Percentiles rank a stretch among this genome's conserved stretches.
Conservation (phyloP, 2,797 vertebrate genomes). For the Argentina silus region DNA sequence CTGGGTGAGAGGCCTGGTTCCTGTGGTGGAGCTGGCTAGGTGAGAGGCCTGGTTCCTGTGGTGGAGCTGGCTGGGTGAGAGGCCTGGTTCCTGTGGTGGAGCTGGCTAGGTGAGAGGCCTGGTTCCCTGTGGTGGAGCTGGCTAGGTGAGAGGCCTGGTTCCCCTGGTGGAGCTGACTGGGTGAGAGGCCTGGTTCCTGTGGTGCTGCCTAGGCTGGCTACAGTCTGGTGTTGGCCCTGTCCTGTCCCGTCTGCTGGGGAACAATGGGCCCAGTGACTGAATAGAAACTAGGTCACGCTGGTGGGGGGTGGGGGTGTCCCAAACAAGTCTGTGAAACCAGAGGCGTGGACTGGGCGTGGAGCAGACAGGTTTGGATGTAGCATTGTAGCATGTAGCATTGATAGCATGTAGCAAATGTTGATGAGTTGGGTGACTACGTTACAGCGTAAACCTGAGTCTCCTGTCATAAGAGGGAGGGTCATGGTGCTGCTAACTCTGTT, state of each 20-base stretch:
- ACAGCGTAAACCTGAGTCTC: too few relatives aligned
- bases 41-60: too few relatives aligned
- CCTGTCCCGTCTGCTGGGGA: background rate
- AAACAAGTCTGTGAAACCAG: too few relatives aligned
- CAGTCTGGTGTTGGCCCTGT: background rate
- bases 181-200: background rate
- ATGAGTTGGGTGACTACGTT: too few relatives aligned
- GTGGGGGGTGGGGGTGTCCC: background rate
- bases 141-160: background rate
- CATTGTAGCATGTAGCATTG: too few relatives aligned
- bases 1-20: too few relatives aligned
- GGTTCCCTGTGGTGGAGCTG: slow-evolving; percentile 45
- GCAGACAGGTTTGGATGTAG: too few relatives aligned
- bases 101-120: slow-evolving; percentile 59
- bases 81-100: slow-evolving; percentile 55
- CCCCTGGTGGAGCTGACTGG: background rate
- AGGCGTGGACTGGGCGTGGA: too few relatives aligned
- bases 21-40: too few relatives aligned
- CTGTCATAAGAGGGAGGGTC: too few relatives aligned
- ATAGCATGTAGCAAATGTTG: too few relatives aligned
- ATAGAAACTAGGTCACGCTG: slow-evolving; percentile 1
- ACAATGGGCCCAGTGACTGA: background rate
- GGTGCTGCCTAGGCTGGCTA: background rate
- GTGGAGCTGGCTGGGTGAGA: slow-evolving; percentile 41
- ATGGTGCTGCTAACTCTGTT: too few relatives aligned